Conservation (phyloP, 30 jellyfish, hydroid and myxozoan genomes). For the Cassiopea andromeda region DNA sequence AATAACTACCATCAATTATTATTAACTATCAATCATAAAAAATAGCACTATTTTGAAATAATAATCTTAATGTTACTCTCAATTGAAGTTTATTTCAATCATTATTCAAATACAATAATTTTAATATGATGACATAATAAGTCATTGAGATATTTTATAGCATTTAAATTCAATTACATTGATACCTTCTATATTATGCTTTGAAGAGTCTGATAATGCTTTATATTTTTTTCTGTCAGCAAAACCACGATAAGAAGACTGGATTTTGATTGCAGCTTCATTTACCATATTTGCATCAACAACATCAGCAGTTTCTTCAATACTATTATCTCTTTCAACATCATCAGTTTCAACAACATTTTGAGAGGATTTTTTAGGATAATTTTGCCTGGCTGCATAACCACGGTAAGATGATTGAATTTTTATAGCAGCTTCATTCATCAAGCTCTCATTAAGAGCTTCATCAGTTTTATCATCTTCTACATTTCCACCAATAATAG, state of each 20-base stretch:
- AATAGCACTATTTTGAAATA: no score
- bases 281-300: constrained; percentile 8
- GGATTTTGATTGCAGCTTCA: constrained; percentile 68
- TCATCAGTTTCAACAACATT: not conserved
- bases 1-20: no score
- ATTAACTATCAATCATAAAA: no score
- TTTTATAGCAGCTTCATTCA: constrained; percentile 58
- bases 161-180: not conserved
- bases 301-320: not conserved
- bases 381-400: constrained; percentile 4
- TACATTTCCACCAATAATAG: not conserved
- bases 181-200: not conserved
- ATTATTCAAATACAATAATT: no score
- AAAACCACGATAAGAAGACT: constrained; percentile 50
- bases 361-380: not conserved
- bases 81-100: no score
- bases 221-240: constrained; percentile 11
- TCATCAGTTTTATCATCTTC: not conserved
- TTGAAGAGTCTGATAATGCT: not conserved
- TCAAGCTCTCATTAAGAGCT: not conserved
- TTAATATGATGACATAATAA: not conserved
- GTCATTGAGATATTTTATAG: not conserved
- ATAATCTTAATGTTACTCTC: no score
- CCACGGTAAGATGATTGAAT: constrained; percentile 65
- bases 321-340: not conserved